Base-by-base conservation (phyloP, 2,797 vertebrate species). In the Platyrinchus mystaceus region DNA sequence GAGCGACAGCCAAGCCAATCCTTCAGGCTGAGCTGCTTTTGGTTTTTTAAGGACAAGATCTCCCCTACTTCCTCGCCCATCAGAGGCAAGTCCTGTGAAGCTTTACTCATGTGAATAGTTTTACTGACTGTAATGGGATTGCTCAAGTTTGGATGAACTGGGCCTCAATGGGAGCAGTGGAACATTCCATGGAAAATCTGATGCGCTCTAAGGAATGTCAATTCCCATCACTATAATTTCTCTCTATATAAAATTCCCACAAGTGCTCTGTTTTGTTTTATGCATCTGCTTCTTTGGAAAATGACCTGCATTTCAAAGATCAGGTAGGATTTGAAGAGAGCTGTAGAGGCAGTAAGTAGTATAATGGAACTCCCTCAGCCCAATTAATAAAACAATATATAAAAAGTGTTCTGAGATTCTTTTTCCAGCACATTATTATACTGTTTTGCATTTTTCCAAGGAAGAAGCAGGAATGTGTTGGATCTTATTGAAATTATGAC, bases 141-240 rank as follows among this genome's bases (percentile, higher is more conserved):
- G 55, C 80, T 88, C 14, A 66, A 74, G 49, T 84, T 81, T 73
- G 85, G 85, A 91, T 39, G 66, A 87, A 75, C 46, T 80, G 66
- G 69, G 63, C 44, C 70, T 93, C 0, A 0, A 39, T 84, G 70
- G 83, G 83, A 91, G 70, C 53, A 66, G 64, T 83, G 90, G 87
- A 94, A 95, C 44, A 71, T 91, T 94, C 87, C 18, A 3, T 79
- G 91, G 96, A 97, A 96, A 96, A 94, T 90, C 36, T 96, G 89
- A 94, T 87, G 80, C 13, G 1, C 53, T 84, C 77, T 34, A 74
- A 95, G 83, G 93, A 96, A 94, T 94, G 91, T 84, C 85, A 82
- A 71, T 94, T 96, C 93, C 88, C 88, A 89, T 93, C 86, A 34
- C 67, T 81, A 4, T 84, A 84, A 93, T 88, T 96, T 87, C 63